phyloP scores from a whole-genome alignment of 2,888 invertebrate genomes.

The Mylabris sibirica region DNA sequence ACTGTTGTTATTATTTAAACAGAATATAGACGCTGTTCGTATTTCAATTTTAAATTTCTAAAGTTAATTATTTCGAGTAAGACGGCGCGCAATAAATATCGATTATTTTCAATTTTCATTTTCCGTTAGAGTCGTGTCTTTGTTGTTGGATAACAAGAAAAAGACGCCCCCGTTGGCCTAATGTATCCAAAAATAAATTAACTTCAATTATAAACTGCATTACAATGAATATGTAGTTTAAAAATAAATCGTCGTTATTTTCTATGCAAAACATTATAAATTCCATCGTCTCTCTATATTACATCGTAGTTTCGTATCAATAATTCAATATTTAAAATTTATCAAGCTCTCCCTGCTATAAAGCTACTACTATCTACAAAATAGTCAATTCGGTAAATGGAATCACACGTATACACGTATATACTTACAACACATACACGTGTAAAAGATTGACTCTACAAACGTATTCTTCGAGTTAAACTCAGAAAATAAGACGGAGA shows the following conservation, averaged over 20 bases:
- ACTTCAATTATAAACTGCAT: background rate
- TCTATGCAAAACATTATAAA: background rate
- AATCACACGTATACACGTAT: conserved; percentile 35
- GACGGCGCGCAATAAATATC: background rate
- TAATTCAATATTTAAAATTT: conserved; percentile 34
- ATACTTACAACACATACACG: conserved; percentile 27
- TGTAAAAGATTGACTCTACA: conserved; percentile 43
- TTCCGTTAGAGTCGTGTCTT: background rate
- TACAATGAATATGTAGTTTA: background rate
- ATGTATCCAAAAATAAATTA: conserved; percentile 9
- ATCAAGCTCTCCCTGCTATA: conserved; percentile 22
- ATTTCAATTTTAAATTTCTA: background rate
- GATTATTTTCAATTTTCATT: background rate
- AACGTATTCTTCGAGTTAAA: conserved; percentile 43
- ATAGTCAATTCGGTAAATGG: conserved; percentile 46
- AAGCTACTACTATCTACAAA: conserved; percentile 11
- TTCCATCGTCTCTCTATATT: background rate
- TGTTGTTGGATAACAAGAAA: background rate
- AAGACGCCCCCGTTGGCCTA: background rate
- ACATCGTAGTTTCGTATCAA: background rate
- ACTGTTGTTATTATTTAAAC: background rate
- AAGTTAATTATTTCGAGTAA: background rate
- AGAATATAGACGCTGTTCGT: background rate
- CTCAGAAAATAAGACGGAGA: conserved; percentile 43
- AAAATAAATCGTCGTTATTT: conserved; percentile 7